Evolutionary conservation across 2,797 vertebrate genomes (phyloP).

Genomic region (Neopelma chrysocephalum): DNA sequence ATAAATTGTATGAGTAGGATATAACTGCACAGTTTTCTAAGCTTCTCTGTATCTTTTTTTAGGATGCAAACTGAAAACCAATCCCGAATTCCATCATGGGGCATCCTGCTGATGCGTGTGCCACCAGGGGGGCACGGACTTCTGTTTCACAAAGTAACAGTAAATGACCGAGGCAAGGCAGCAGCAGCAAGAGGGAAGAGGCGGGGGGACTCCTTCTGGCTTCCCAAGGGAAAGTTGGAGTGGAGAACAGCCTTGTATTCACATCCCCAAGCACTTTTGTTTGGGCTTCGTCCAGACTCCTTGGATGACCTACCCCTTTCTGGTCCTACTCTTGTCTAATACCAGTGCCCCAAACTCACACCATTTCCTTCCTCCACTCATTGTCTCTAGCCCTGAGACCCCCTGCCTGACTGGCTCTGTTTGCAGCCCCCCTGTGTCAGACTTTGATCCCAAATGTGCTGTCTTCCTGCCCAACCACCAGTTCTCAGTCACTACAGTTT

Average conservation of each 20-base stretch:
- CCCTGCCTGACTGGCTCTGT: neutral
- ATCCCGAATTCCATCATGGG: conserved; percentile 34
- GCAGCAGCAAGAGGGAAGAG: neutral
- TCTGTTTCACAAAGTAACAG: neutral
- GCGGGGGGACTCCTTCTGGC: neutral
- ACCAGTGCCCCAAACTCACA: neutral
- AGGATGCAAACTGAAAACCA: neutral
- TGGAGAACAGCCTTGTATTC: neutral
- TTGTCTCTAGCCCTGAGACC: neutral
- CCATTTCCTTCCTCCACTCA: accelerated
- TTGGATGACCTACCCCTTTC: neutral
- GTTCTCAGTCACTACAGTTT: neutral
- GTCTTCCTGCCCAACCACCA: neutral
- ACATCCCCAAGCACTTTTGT: neutral
- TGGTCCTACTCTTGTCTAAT: neutral
- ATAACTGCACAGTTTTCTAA: neutral
- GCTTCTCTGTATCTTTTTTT: neutral
- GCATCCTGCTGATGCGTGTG: neutral
- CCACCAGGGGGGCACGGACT: neutral
- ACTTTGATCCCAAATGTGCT: neutral
- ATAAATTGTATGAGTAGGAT: neutral
- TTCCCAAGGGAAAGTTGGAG: neutral
- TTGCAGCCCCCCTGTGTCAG: neutral
- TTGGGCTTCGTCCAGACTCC: accelerated
- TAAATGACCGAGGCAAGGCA: neutral